A percentile compares a stretch with the other conserved stretches of the same genome.
phyloP scores from a whole-genome alignment of 2,888 invertebrate species.

The Eumacrocentrus americanus region DNA sequence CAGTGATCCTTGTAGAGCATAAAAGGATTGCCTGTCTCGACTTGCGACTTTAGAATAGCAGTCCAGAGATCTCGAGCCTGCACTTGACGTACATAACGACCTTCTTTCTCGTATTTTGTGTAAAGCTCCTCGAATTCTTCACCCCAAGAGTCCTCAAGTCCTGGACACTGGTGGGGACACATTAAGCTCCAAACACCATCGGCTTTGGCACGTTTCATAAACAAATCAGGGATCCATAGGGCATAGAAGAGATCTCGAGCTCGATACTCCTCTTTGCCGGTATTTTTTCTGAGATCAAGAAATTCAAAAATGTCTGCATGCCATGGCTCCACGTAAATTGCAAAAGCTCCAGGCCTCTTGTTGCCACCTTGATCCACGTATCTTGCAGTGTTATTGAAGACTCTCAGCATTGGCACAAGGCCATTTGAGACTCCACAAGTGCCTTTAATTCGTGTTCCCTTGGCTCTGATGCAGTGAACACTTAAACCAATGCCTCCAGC shows the following conservation, averaged over 20 bases:
- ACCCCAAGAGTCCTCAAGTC: slow-evolving; percentile 91
- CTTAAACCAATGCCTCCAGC: slow-evolving; percentile 98
- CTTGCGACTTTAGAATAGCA: slow-evolving; percentile 91
- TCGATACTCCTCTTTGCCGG: slow-evolving; percentile 87
- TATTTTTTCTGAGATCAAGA: slow-evolving; percentile 90
- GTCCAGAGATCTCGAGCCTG: slow-evolving; percentile 91
- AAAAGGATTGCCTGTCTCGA: slow-evolving; percentile 98
- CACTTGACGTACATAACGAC: slow-evolving; percentile 71
- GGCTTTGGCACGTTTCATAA: slow-evolving; percentile 91
- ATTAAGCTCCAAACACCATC: slow-evolving; percentile 92
- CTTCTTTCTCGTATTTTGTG: slow-evolving; percentile 83
- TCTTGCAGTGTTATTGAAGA: slow-evolving; percentile 93
- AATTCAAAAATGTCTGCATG: slow-evolving; percentile 97
- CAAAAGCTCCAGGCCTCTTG: slow-evolving; percentile 96
- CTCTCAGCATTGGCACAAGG: slow-evolving; percentile 92
- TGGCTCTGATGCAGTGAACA: slow-evolving; percentile 92
- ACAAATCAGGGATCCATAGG: slow-evolving; percentile 97
- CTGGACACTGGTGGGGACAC: slow-evolving; percentile 95
- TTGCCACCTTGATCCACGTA: slow-evolving; percentile 99
- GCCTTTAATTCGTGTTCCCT: slow-evolving; percentile 89
- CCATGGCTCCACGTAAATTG: slow-evolving; percentile 98
- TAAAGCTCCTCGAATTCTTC: slow-evolving; percentile 92
- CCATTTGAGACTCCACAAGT: slow-evolving; percentile 96
- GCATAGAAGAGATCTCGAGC: slow-evolving; percentile 97
- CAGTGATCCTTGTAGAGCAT: slow-evolving; percentile 97